Conservation (phyloP, 2,113 vertebrate species). For the Zeus faber region DNA sequence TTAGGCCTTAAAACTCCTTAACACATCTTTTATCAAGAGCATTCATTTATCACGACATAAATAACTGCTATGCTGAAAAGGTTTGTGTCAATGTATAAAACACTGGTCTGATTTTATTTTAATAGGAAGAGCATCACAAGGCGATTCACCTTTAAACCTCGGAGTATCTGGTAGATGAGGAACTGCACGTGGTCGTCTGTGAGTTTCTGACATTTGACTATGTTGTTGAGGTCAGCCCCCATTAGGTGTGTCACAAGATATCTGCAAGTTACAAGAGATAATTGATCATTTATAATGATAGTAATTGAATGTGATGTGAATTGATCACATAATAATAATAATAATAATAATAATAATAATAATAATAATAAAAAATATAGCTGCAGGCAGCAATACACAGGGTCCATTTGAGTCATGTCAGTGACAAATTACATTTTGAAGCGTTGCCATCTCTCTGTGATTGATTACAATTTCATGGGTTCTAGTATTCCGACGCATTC, state of each 20-base stretch:
- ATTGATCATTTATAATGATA: no score
- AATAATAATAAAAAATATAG: no score
- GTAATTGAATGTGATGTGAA: no score
- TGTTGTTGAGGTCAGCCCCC: constrained; percentile 98
- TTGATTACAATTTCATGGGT: no score
- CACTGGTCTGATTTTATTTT: neutral
- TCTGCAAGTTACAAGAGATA: constrained; percentile 69
- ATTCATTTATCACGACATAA: neutral
- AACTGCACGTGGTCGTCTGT: constrained; percentile 98
- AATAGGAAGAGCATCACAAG: neutral
- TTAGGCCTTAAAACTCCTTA: constrained; percentile 8
- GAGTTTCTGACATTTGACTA: constrained; percentile 98
- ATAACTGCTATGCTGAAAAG: neutral
- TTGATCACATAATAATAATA: no score
- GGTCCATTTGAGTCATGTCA: no score
- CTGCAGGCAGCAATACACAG: no score
- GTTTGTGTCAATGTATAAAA: neutral
- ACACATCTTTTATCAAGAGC: neutral
- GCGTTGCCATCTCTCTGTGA: no score
- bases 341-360: no score
- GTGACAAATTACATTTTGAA: no score
- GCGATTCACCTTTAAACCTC: constrained; percentile 89
- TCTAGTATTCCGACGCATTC: no score
- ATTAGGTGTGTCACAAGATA: constrained; percentile 98
- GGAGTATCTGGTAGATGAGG: constrained; percentile 97